Base-by-base conservation (phyloP, 2,113 vertebrate species). In the Limanda limanda region DNA sequence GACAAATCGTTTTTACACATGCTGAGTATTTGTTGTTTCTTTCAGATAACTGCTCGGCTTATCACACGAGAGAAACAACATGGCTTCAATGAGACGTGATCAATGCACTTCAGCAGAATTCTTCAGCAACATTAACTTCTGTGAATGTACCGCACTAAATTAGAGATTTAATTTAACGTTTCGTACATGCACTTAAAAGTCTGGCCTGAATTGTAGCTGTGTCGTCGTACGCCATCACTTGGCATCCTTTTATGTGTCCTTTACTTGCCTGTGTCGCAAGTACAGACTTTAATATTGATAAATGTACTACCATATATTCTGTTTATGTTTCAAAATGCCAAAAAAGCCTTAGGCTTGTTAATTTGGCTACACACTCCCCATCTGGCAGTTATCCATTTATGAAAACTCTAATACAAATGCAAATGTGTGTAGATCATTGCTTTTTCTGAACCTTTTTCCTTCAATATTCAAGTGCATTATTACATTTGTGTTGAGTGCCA, bases 161-260 rank as follows among this genome's bases (percentile, higher is more conserved):
- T 73, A 63, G 45, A 61, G 64, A 69, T 57, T 62, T 27, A 80
- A 64, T n/a, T 51, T 6, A 17, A 51, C 48, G 3, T 45, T 45
- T 45, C 3, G 13, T 45, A 45, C 11, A 45, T 3, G 35, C 35
- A 37, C 35, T 37, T 9, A 5, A 31, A 31, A 31, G 5, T 31
- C 27, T 37, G 35, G 35, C 35, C 2, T 2, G 35, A 37, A 37
- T 10, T 37, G 35, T 37, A 2, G 35, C 35, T 6, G 35, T 37
- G 35, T 37, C 35, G 35, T 9, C 35, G 8, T 37, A 37, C 35
- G 35, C 35, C 10, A 8, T 37, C 35, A 8, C 35, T 37, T 9
- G 7, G 35, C 35, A 37, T 37, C 8, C 1, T 9, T 37, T 8
- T 10, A 2, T 10, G 35, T 37, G 7, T 37, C 35, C 8, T 37